phyloP scores from a whole-genome alignment of 1,140 invertebrate genomes.

The Psilanteris sp. region DNA sequence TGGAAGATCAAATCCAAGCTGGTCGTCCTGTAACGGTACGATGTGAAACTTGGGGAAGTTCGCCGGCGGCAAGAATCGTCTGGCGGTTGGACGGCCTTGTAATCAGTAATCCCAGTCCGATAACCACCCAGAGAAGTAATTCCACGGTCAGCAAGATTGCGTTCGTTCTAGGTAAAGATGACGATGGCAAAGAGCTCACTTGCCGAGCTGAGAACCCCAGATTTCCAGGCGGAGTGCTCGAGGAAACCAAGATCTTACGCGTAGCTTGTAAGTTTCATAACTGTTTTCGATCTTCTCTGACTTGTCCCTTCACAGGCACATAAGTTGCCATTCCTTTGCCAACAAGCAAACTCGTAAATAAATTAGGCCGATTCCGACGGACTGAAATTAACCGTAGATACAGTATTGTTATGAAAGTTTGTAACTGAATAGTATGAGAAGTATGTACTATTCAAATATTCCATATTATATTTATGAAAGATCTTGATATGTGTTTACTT shows the following conservation, averaged over 20 bases:
- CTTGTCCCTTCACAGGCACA: constrained; percentile 14
- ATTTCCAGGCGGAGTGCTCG: constrained; percentile 88
- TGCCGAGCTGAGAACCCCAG: constrained; percentile 94
- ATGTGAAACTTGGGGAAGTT: constrained; percentile 87
- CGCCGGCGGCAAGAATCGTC: constrained; percentile 85
- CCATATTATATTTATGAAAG: no score
- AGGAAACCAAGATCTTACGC: constrained; percentile 87
- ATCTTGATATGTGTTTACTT: no score
- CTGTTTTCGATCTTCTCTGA: constrained; percentile 36
- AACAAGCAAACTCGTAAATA: constrained; percentile 40
- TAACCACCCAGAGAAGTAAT: constrained; percentile 82
- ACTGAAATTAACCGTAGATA: constrained; percentile 14
- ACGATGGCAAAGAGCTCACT: constrained; percentile 90
- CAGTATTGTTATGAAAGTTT: constrained; percentile 10
- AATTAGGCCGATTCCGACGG: constrained; percentile 36
- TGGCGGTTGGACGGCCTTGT: constrained; percentile 85
- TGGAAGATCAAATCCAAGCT: constrained; percentile 82
- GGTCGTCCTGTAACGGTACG: constrained; percentile 82
- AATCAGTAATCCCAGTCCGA: constrained; percentile 81
- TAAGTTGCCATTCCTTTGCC: constrained; percentile 13
- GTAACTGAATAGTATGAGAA: constrained; percentile 16
- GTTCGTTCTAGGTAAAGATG: constrained; percentile 86
- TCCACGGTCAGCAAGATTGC: constrained; percentile 87
- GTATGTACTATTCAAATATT: background rate
- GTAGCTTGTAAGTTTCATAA: constrained; percentile 89